A percentile compares a stretch with the other conserved stretches of the same genome.
Conservation (phyloP, 2,113 vertebrate species). For the Callipepla californica region DNA sequence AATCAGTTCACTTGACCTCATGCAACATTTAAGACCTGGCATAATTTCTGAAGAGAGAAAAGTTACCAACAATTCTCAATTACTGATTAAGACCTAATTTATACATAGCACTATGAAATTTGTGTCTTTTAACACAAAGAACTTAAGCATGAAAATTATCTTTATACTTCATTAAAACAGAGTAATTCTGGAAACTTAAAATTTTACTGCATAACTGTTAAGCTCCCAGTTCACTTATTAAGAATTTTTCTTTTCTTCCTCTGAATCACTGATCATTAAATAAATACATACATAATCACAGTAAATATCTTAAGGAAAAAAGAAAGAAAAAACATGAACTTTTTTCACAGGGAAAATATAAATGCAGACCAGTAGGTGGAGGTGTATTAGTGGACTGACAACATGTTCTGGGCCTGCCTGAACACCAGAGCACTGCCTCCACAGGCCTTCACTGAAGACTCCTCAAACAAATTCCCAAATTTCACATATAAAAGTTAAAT, state of each 20-base stretch:
- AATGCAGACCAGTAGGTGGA: background rate
- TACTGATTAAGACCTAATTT: background rate
- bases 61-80: background rate
- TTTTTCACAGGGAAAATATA: background rate
- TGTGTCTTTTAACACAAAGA: background rate
- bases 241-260: background rate
- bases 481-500: background rate
- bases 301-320: background rate
- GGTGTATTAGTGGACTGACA: accelerated
- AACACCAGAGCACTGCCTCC: background rate
- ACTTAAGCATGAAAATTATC: background rate
- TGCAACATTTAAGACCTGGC: background rate
- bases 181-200: background rate
- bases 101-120: background rate
- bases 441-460: background rate
- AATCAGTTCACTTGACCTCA: background rate
- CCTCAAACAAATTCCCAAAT: background rate
- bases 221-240: background rate
- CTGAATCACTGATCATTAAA: background rate
- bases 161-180: conserved; percentile 13
- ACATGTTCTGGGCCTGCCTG: background rate
- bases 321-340: background rate
- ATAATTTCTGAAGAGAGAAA: background rate
- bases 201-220: background rate
- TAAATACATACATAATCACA: background rate